These are phyloP conservation scores for Tolypeutes matacus DNA, from an alignment of 2,797 vertebrate genomes.

Conservation along the genomic window DNA sequence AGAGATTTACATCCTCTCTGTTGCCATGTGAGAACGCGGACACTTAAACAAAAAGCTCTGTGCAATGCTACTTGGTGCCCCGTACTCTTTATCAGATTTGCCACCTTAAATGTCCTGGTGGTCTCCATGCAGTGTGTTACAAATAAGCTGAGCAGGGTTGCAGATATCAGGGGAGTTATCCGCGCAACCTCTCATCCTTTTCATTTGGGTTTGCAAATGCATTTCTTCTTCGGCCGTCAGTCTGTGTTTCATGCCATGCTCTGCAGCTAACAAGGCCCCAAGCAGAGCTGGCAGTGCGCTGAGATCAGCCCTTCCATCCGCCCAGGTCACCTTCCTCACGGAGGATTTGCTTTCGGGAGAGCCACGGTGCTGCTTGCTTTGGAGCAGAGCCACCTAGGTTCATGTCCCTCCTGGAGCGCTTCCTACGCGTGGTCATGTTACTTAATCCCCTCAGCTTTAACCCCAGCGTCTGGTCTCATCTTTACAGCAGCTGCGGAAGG, in stretches of 20 bases:
- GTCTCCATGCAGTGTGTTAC: background rate
- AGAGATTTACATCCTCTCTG: background rate
- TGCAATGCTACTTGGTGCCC: rapidly evolving
- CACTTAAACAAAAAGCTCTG: background rate
- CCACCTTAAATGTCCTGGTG: background rate
- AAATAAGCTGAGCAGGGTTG: rapidly evolving
- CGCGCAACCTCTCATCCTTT: background rate
- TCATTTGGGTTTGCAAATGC: background rate
- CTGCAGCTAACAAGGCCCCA: background rate
- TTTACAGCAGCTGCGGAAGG: rapidly evolving
- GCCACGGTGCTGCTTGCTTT: background rate
- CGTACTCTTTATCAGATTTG: background rate
- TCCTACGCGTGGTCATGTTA: rapidly evolving
- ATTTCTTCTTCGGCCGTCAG: background rate
- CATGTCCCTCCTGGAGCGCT: background rate
- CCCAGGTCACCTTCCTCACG: background rate
- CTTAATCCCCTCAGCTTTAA: background rate
- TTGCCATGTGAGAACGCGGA: rapidly evolving
- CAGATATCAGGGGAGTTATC: background rate
- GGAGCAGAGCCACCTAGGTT: background rate
- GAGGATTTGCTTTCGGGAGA: background rate
- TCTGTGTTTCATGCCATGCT: background rate
- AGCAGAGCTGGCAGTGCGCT: background rate
- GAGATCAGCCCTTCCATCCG: background rate
- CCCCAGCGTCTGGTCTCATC: background rate